Evolutionary conservation across 2,888 invertebrate genomes (phyloP), one percentile per base, ranked within the genome.

Genomic region (Anaspis maculata): DNA sequence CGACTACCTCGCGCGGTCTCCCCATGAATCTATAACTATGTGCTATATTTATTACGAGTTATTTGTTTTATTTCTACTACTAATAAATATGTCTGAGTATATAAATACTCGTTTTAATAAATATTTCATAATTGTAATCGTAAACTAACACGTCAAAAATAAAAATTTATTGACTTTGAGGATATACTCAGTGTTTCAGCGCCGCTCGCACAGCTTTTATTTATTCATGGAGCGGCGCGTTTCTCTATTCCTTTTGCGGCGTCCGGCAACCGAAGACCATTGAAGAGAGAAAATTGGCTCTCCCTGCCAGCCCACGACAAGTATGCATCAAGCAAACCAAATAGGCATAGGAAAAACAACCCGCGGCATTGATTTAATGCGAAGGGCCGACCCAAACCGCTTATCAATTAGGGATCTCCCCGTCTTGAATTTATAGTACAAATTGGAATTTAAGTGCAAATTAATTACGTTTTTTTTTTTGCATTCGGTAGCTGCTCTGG

Each of bases 61-160:
- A 59, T 62, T 62, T 62, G 59, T 60, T 62, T 63, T 64, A 61
- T 62, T 61, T 61, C 57, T 56, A 47, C 52, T 51, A 52, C 61
- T 61, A 62, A 64, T 64, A 62, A 63, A 64, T 61, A 63, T 61
- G 63, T 63, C 62, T 43, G 54, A n/a, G n/a, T 46, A 49, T 32
- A 59, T 57, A 59, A 55, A 58, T 59, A 58, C 49, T 48, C 47
- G 54, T 46, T 52, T 58, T 51, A 61, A 62, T 61, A 62, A 63
- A 63, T 63, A 62, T 61, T 54, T 62, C 60, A 57, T 59, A 57
- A 57, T 58, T 53, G 54, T 57, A 48, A 56, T 56, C 58, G 56
- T 58, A 59, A 60, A 58, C 52, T 53, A 55, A 46, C 48, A 47
- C 48, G 54, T 54, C 54, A 49, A 49, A 44, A 35, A 30, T 27